Evolutionary conservation across 2,113 vertebrate species (phyloP).

Genomic region (Asarcornis scutulata): DNA sequence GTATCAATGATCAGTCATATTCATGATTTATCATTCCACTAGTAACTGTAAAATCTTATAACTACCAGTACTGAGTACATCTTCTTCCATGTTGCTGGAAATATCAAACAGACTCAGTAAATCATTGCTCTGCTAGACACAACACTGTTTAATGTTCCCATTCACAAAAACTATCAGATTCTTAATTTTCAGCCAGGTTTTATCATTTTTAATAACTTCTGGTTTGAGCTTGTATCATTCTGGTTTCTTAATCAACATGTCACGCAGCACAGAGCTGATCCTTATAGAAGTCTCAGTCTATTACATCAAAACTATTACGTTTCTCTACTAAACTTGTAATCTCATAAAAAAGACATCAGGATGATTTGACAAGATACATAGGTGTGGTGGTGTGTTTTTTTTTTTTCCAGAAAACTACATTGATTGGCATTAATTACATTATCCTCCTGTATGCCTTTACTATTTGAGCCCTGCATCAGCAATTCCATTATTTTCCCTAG

Average conservation of each 20-base stretch:
- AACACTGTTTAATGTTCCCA: background rate
- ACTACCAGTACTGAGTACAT: background rate
- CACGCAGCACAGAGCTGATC: background rate
- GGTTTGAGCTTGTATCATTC: background rate
- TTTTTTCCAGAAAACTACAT: conserved; percentile 36
- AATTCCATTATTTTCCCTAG: conserved; percentile 54
- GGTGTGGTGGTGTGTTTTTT: no score
- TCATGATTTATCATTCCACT: conserved; percentile 15
- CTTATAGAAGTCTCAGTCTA: background rate
- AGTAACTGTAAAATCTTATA: conserved; percentile 2
- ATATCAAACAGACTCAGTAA: background rate
- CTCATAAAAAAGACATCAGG: conserved; percentile 46
- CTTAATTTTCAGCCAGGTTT: background rate
- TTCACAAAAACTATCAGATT: background rate
- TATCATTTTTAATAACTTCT: background rate
- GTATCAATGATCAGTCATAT: conserved; percentile 22
- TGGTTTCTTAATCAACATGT: conserved; percentile 22
- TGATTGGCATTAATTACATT: conserved; percentile 71
- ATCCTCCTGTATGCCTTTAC: conserved; percentile 36
- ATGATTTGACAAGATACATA: conserved; percentile 57
- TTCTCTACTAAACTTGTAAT: conserved; percentile 33
- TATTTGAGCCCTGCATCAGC: conserved; percentile 21
- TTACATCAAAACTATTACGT: conserved; percentile 35
- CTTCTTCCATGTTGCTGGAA: background rate
- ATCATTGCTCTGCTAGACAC: background rate